phyloP scores from a whole-genome alignment of 92 coral and sea anemone species.

The Palythoa grandis region DNA sequence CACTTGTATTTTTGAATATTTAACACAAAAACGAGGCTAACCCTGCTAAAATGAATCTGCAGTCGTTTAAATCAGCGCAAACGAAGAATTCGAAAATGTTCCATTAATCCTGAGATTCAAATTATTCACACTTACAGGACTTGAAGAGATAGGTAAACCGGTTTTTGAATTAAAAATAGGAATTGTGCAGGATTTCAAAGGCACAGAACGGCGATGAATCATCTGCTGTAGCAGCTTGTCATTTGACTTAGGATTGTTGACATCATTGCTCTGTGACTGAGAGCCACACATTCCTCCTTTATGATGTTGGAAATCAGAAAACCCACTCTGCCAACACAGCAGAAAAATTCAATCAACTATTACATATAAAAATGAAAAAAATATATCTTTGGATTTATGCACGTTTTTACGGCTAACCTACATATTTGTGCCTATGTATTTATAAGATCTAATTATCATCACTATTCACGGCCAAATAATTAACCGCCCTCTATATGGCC shows the following conservation, averaged over 20 bases:
- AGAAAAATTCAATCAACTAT: neutral
- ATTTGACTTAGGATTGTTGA: neutral
- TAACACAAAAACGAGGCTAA: too few relatives aligned
- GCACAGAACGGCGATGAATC: conserved; percentile 56
- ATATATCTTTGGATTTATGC: too few relatives aligned
- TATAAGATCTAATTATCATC: too few relatives aligned
- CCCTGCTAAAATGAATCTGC: too few relatives aligned
- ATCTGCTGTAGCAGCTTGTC: conserved; percentile 17
- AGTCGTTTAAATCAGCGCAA: too few relatives aligned
- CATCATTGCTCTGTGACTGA: neutral
- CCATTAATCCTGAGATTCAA: neutral
- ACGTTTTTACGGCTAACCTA: too few relatives aligned
- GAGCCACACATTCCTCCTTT: conserved; percentile 24
- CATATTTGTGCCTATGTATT: too few relatives aligned
- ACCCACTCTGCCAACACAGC: conserved; percentile 9
- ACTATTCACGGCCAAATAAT: too few relatives aligned
- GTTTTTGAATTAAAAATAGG: conserved; percentile 95
- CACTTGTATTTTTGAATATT: too few relatives aligned
- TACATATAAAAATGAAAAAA: neutral
- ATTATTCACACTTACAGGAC: conserved; percentile 75
- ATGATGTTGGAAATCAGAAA: neutral
- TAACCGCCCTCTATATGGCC: too few relatives aligned
- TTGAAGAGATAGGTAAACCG: conserved; percentile 94
- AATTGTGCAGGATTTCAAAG: conserved; percentile 77
- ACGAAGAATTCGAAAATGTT: too few relatives aligned